A percentile compares a stretch with the other conserved stretches of the same genome.
These are phyloP conservation scores for Fopius arisanus DNA, from an alignment of 1,140 invertebrate species.

Conservation along the genomic window DNA sequence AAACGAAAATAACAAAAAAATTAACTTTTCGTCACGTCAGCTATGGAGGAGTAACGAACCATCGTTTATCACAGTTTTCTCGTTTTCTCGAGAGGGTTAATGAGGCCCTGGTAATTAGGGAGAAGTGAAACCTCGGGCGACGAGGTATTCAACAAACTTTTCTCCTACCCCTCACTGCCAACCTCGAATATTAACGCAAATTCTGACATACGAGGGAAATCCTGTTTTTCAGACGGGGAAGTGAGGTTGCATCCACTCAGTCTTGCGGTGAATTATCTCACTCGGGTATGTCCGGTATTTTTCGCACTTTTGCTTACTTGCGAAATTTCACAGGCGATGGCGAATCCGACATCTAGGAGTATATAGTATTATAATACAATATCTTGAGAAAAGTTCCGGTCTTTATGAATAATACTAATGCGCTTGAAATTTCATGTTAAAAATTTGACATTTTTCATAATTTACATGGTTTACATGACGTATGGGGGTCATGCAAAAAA, in stretches of 20 bases:
- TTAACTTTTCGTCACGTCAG: constrained; percentile 18
- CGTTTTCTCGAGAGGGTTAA: constrained; percentile 18
- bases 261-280: not conserved
- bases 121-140: not conserved
- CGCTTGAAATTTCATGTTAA: too few relatives aligned
- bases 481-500: too few relatives aligned
- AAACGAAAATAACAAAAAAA: not conserved
- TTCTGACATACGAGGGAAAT: not conserved
- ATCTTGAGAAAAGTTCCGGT: too few relatives aligned
- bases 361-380: too few relatives aligned
- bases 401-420: too few relatives aligned
- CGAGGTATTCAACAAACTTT: constrained; percentile 10
- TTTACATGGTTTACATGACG: too few relatives aligned
- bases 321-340: not conserved
- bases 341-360: not conserved
- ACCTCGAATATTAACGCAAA: not conserved
- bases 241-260: not conserved
- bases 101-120: constrained; percentile 26
- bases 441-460: too few relatives aligned
- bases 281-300: not conserved
- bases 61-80: constrained; percentile 13
- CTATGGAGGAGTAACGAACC: constrained; percentile 20
- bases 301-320: not conserved
- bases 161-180: not conserved
- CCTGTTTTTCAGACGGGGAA: not conserved